Evolutionary conservation across 2,888 invertebrate species (phyloP).

Genomic region (Machimus rusticus): DNA sequence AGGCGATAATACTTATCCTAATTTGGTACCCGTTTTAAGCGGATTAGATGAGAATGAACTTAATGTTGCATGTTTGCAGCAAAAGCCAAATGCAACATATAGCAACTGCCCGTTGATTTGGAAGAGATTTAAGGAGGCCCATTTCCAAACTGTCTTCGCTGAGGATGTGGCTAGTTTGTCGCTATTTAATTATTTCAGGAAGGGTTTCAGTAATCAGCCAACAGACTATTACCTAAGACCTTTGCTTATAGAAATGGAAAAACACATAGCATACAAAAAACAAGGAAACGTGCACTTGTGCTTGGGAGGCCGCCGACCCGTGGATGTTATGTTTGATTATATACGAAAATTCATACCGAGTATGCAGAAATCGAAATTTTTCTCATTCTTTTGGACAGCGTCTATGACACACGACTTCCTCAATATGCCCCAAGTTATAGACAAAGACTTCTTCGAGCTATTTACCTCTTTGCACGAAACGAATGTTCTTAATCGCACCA

Average conservation of each 20-base stretch:
- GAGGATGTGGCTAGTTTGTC: conserved; percentile 84
- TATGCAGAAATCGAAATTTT: conserved; percentile 69
- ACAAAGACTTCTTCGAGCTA: conserved; percentile 62
- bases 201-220: conserved; percentile 79
- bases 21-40: conserved; percentile 80
- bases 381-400: conserved; percentile 86
- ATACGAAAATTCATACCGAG: conserved; percentile 69
- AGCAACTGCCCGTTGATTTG: conserved; percentile 86
- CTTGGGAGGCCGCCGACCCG: conserved; percentile 73
- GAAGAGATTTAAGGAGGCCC: conserved; percentile 76
- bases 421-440: conserved; percentile 79
- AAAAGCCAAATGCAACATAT: conserved; percentile 66
- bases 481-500: conserved; percentile 69
- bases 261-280: conserved; percentile 70
- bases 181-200: conserved; percentile 80
- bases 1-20: conserved; percentile 93
- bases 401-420: conserved; percentile 85
- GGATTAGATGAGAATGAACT: conserved; percentile 75
- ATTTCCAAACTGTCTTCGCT: conserved; percentile 80
- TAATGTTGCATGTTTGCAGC: conserved; percentile 70
- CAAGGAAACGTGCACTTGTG: conserved; percentile 73
- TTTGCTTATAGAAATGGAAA: conserved; percentile 74
- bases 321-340: conserved; percentile 76
- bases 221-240: conserved; percentile 87
- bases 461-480: conserved; percentile 50